Conservation (phyloP, 2,888 invertebrate genomes). For the Pristionchus entomophagus region DNA sequence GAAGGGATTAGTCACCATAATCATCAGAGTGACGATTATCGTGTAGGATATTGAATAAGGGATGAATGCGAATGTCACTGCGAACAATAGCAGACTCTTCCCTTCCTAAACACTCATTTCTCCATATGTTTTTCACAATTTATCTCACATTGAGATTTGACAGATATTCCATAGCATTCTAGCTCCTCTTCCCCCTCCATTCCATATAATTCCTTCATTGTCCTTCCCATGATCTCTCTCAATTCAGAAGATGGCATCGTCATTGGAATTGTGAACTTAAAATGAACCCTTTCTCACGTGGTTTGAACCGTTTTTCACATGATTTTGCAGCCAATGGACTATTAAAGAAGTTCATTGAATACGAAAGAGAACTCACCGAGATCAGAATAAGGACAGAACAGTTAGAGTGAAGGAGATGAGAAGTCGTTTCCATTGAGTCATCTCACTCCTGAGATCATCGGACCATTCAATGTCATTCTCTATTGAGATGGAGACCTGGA, state of each 20-base stretch:
- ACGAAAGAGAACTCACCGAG: neutral
- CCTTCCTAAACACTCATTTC: neutral
- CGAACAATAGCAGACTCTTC: neutral
- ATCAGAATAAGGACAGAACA: neutral
- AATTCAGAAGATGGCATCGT: neutral
- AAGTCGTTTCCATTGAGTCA: neutral
- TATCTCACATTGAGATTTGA: neutral
- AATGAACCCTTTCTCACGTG: neutral
- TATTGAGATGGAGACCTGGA: neutral
- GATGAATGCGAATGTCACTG: neutral
- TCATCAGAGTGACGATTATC: neutral
- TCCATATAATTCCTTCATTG: constrained; percentile 2
- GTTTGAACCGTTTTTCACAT: too few species aligned
- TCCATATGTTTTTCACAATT: neutral
- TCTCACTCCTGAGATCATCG: neutral
- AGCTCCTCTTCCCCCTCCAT: neutral
- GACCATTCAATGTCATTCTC: neutral
- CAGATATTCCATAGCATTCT: neutral
- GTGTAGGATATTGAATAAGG: neutral
- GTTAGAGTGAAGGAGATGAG: constrained; percentile 1
- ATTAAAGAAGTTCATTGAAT: neutral
- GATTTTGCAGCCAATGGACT: too few species aligned
- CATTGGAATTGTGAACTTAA: neutral
- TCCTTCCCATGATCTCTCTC: neutral
- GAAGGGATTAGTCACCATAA: neutral